Conservation (phyloP, 2,113 vertebrate genomes). For the Charina bottae region DNA sequence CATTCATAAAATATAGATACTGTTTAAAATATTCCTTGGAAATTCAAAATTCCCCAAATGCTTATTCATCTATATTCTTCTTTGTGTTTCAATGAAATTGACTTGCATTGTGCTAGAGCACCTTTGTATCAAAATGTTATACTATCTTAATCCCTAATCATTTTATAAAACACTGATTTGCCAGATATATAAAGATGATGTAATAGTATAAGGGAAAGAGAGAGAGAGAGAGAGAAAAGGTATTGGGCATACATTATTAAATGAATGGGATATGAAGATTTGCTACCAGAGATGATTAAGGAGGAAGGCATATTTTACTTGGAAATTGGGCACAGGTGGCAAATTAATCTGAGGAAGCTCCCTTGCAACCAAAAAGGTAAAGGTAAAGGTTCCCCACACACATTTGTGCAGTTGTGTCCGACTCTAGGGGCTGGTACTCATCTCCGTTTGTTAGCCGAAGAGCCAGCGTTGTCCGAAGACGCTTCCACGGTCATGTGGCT, state of each 20-base stretch:
- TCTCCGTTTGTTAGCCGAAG: no score
- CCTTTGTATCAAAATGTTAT: slow-evolving; percentile 4
- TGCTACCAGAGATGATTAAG: slow-evolving; percentile 70
- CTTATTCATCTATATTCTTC: slow-evolving; percentile 17
- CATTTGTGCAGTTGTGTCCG: no score
- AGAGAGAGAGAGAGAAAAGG: slow-evolving; percentile 19
- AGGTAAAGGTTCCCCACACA: no score
- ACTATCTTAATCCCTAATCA: slow-evolving; percentile 31
- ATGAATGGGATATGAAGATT: slow-evolving; percentile 73
- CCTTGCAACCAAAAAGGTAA: slow-evolving; percentile 58
- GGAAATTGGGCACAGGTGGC: slow-evolving; percentile 70
- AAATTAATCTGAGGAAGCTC: slow-evolving; percentile 69
- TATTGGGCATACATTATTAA: slow-evolving; percentile 70
- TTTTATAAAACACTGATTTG: slow-evolving; percentile 27
- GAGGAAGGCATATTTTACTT: slow-evolving; percentile 72
- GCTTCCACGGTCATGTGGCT: no score
- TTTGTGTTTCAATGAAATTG: neutral
- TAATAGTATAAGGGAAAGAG: slow-evolving; percentile 47
- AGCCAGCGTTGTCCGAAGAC: no score
- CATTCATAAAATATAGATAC: slow-evolving; percentile 30
- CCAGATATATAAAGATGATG: slow-evolving; percentile 22
- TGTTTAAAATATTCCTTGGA: neutral
- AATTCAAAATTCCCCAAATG: slow-evolving; percentile 35
- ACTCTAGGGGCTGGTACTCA: no score
- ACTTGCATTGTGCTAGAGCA: neutral